Percentiles rank a stretch among this genome's conserved stretches.
phyloP scores from a whole-genome alignment of 2,113 vertebrate genomes.

The Elaphurus davidianus region DNA sequence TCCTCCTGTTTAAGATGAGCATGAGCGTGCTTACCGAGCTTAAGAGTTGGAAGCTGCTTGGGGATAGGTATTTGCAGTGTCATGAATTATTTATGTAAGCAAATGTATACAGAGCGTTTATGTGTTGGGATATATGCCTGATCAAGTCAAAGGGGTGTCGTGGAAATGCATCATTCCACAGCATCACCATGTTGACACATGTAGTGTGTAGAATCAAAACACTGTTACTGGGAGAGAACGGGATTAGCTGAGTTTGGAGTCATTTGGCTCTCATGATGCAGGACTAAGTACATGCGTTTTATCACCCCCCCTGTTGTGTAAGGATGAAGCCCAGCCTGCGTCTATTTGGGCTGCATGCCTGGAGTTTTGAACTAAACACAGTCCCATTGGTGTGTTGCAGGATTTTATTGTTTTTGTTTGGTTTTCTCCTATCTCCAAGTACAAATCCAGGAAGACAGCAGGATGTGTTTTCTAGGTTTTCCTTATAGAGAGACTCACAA shows the following conservation, averaged over 20 bases:
- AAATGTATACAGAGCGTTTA: slow-evolving; percentile 52
- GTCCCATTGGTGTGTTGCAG: slow-evolving; percentile 51
- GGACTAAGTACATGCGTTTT: slow-evolving; percentile 27
- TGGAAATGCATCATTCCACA: slow-evolving; percentile 37
- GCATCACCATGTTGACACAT: slow-evolving; percentile 60
- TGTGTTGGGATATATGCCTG: slow-evolving; percentile 45
- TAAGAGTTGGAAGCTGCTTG: slow-evolving; percentile 52
- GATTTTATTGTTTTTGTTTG: slow-evolving; percentile 54
- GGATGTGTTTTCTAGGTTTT: slow-evolving; percentile 13
- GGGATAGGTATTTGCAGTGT: slow-evolving; percentile 54
- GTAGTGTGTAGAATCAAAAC: slow-evolving; percentile 45
- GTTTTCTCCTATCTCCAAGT: slow-evolving; percentile 20
- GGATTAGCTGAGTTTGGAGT: slow-evolving; percentile 65
- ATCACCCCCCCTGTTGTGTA: slow-evolving; percentile 60
- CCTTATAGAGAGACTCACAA: neutral
- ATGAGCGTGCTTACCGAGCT: neutral
- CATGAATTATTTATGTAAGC: slow-evolving; percentile 73
- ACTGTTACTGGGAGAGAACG: slow-evolving; percentile 33
- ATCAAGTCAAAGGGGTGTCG: slow-evolving; percentile 54
- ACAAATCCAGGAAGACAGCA: neutral
- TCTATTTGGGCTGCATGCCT: slow-evolving; percentile 67
- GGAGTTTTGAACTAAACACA: slow-evolving; percentile 70
- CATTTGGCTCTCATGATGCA: slow-evolving; percentile 63
- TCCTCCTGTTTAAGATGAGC: slow-evolving; percentile 46
- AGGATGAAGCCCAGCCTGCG: slow-evolving; percentile 52